phyloP scores from a whole-genome alignment of 2,113 vertebrate genomes.

The Podarcis cretensis region DNA sequence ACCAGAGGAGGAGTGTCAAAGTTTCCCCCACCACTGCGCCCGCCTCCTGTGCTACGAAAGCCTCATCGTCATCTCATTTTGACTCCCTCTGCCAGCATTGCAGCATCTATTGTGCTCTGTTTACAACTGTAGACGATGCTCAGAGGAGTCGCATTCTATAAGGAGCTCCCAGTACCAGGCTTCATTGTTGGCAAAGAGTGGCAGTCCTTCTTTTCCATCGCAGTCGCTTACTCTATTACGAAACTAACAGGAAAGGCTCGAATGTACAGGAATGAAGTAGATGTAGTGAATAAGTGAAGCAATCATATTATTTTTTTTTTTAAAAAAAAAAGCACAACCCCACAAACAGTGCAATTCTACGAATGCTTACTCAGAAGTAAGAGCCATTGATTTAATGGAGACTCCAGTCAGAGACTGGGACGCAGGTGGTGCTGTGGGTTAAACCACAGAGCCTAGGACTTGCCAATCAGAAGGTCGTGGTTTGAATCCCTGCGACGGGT shows the following conservation, averaged over 20 bases:
- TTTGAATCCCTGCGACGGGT: too few relatives aligned
- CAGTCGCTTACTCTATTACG: constrained; percentile 9
- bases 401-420: too few relatives aligned
- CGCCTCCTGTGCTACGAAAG: not conserved
- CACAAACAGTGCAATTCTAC: not conserved
- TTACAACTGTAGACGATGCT: constrained; percentile 20
- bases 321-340: too few relatives aligned
- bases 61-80: not conserved
- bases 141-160: constrained; percentile 11
- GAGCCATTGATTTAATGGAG: not conserved
- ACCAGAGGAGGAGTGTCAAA: not conserved
- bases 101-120: constrained; percentile 1
- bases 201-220: not conserved
- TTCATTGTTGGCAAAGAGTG: not conserved
- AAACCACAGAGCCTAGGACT: too few relatives aligned
- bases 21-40: not conserved
- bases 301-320: too few relatives aligned
- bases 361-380: not conserved
- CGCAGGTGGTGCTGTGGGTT: too few relatives aligned
- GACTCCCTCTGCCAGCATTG: not conserved
- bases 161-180: not conserved
- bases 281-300: accelerated
- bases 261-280: not conserved
- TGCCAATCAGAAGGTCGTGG: too few relatives aligned
- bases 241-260: not conserved